Evolutionary conservation across 1,140 invertebrate species (phyloP).

Genomic region (Oncopodura yosiiana): DNA sequence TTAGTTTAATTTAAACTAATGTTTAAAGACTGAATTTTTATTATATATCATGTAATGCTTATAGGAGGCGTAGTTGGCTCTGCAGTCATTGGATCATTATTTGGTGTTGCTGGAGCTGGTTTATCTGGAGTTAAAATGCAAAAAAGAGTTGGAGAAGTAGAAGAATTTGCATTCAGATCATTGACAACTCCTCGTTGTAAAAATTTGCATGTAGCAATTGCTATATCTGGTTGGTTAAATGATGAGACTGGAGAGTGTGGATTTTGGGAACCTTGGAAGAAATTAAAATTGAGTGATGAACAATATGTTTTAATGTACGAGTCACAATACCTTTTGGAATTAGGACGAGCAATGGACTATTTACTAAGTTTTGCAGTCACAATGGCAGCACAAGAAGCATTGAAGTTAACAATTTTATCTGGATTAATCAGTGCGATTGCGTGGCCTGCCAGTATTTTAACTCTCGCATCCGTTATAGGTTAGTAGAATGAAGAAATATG

Average conservation of each 20-base stretch:
- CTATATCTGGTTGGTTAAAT: constrained; percentile 57
- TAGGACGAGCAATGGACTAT: constrained; percentile 56
- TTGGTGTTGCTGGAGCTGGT: constrained; percentile 59
- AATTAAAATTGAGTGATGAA: constrained; percentile 51
- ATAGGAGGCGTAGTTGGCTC: constrained; percentile 51
- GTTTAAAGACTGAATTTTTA: background rate
- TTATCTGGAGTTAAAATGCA: constrained; percentile 58
- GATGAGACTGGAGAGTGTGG: constrained; percentile 42
- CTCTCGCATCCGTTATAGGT: constrained; percentile 55
- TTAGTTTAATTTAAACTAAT: too few relatives aligned
- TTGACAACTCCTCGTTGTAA: constrained; percentile 38
- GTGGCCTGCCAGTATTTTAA: constrained; percentile 57
- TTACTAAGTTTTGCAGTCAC: constrained; percentile 54
- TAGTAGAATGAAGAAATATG: background rate
- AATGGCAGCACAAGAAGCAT: constrained; percentile 59
- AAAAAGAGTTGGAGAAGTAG: constrained; percentile 57
- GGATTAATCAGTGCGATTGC: constrained; percentile 57
- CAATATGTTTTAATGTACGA: constrained; percentile 63
- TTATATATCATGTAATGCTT: too few relatives aligned
- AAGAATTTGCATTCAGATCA: constrained; percentile 57
- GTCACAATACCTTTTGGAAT: constrained; percentile 54
- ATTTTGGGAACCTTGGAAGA: constrained; percentile 51
- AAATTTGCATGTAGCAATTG: constrained; percentile 55
- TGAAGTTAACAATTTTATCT: constrained; percentile 60
- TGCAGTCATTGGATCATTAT: constrained; percentile 56